Base-by-base conservation (phyloP, 2,113 vertebrate genomes). In the Hippocampus barbouri region DNA sequence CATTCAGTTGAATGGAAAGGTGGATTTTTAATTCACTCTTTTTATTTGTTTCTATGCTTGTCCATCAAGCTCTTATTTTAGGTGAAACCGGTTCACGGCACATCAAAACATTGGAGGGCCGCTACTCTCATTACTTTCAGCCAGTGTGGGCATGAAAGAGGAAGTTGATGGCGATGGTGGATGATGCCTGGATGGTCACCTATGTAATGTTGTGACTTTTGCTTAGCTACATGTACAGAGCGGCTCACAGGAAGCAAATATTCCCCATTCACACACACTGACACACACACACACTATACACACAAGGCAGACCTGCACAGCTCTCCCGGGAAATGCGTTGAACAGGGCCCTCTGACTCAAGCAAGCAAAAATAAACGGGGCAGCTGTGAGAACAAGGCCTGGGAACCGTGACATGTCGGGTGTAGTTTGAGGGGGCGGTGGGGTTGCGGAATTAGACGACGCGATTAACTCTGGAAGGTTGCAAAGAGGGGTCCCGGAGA, bases 301-400 rank as follows among this genome's bases (percentile, higher is more conserved):
- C 73, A 70, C 59, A 73, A 83, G 49, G 51, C 71, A 81, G 84
- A 88, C 87, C 81, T 83, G 81, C 69, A 79, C 51, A 49, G 74
- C 71, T 90, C 90, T 87, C 89, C 73, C 75, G 90, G 90, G 91
- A 92, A 75, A 68, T 47, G 77, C 78, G 53, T 77, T 89, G 85
- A 88, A 74, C 85, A 80, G 83, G 80, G 79, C 88, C 85, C 83
- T 88, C 81, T 90, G 92, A 93, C 82, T 93, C 91, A 93, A 80
- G 83, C 78, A 71, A 81, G 86, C 86, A 87, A 93, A 93, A 93
- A 93, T 93, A 93, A 93, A 91, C 88, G 59, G 68, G 86, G 81
- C 86, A 90, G 91, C 89, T 93, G 92, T 93, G 92, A 91, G 91
- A 93, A 93, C 89, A 85, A 88, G 91, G 88, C 92, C 90, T 93